Evolutionary conservation across 2,113 vertebrate species (phyloP), one percentile per base, ranked within the genome.

Genomic region (Crotophaga sulcirostris): DNA sequence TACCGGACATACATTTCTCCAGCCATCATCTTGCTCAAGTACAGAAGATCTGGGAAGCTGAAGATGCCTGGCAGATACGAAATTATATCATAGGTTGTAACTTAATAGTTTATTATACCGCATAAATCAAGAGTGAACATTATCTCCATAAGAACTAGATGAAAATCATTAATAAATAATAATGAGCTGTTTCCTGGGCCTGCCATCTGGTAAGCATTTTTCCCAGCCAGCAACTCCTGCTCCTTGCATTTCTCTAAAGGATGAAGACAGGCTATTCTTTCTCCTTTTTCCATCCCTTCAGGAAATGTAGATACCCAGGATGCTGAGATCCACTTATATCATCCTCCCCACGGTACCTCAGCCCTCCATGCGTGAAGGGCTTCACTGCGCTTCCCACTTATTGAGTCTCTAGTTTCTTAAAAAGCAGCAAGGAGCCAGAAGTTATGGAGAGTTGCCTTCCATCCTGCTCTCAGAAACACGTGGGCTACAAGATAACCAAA

Each of bases 171-270:
- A 96, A 94, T 93, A 96, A 94, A 80, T 94, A 94, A 92, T 87
- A 92, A 95, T 93, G 86, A 82, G 93, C 85, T 94, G 92, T 94
- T 96, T 96, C 93, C 94, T 94, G 90, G 80, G 86, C 93, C 83
- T 68, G 86, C 96, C 94, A 95, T 96, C 96, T 95, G 89, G 73
- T 76, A 45, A 89, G 69, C 66, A 34, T 44, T 92, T 87, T 64
- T 60, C 68, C 62, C 34, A 86, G 94, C 68, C 94, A 90, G 92
- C 84, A 93, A 26, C 42, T 87, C 84, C 64, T 49, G 94, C 87
- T 94, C 76, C 59, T 75, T 52, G 56, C 52, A 29, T 68, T 63
- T 80, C 88, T 74, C 68, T 83, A 49, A 72, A 20, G 38, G 60
- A 78, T 21, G 68, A 63, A 33, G 56, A 36, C 4, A 40, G 49